Evolutionary conservation across 2,797 vertebrate species (phyloP).

Genomic region (Trachops cirrhosus): DNA sequence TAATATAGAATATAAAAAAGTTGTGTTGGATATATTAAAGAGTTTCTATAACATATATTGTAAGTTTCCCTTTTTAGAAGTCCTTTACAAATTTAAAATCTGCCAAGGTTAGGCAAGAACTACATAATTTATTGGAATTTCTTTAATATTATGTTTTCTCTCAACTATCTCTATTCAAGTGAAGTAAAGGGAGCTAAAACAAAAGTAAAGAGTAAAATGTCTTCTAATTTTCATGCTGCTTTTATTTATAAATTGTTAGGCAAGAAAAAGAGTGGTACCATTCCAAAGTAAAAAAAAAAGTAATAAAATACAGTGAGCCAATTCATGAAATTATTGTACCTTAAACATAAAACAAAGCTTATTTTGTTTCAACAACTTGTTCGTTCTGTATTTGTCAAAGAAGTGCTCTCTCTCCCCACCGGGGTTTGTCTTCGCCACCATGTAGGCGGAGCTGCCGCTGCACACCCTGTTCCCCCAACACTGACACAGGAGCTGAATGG

Average conservation of each 20-base stretch:
- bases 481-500: conserved; percentile 70
- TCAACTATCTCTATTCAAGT: not conserved
- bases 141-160: not conserved
- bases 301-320: not conserved
- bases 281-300: not conserved
- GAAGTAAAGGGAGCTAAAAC: not conserved
- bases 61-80: not conserved
- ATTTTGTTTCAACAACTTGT: conserved; percentile 52
- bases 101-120: not conserved
- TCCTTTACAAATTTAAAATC: not conserved
- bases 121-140: not conserved
- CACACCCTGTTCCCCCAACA: not conserved
- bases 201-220: not conserved
- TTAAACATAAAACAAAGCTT: conserved; percentile 65
- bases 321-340: not conserved
- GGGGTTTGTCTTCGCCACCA: conserved; percentile 45
- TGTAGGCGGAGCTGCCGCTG: not conserved
- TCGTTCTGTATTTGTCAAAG: not conserved
- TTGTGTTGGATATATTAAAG: not conserved
- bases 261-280: not conserved
- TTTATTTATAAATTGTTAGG: not conserved
- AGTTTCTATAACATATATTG: not conserved
- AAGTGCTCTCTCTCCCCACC: conserved; percentile 15
- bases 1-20: not conserved
- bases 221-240: not conserved